Percentiles rank a stretch among this genome's conserved stretches.
phyloP scores from a whole-genome alignment of 1,140 invertebrate species.

The Melitaea cinxia region DNA sequence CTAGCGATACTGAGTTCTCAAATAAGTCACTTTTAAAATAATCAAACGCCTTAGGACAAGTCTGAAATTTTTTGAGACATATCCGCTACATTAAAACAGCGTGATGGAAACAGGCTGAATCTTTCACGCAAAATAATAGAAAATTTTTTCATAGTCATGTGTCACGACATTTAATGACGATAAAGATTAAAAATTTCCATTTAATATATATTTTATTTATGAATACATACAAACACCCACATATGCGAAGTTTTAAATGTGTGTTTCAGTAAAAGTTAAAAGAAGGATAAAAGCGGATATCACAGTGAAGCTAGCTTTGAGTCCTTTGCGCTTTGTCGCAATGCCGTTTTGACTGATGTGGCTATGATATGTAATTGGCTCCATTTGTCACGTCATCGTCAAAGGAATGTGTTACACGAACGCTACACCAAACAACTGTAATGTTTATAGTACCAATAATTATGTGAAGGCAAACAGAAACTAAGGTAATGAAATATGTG shows the following conservation, averaged over 20 bases:
- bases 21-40: too few relatives aligned
- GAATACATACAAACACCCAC: not conserved
- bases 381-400: constrained; percentile 7
- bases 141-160: too few relatives aligned
- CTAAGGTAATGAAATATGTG: too few relatives aligned
- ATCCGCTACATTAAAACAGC: too few relatives aligned
- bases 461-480: not conserved
- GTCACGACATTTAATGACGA: too few relatives aligned
- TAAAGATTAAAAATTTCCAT: too few relatives aligned
- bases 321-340: not conserved
- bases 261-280: not conserved
- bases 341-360: not conserved
- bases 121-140: too few relatives aligned
- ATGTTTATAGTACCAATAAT: not conserved
- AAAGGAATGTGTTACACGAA: constrained; percentile 7
- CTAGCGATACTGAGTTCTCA: too few relatives aligned
- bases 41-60: too few relatives aligned
- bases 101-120: too few relatives aligned
- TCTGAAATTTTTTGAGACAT: too few relatives aligned
- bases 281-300: not conserved
- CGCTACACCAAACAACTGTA: not conserved
- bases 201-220: too few relatives aligned
- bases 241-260: not conserved
- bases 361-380: constrained; percentile 4
- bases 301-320: constrained; percentile 10